Conservation (phyloP, 1,140 invertebrate genomes). For the Heliothis virescens region DNA sequence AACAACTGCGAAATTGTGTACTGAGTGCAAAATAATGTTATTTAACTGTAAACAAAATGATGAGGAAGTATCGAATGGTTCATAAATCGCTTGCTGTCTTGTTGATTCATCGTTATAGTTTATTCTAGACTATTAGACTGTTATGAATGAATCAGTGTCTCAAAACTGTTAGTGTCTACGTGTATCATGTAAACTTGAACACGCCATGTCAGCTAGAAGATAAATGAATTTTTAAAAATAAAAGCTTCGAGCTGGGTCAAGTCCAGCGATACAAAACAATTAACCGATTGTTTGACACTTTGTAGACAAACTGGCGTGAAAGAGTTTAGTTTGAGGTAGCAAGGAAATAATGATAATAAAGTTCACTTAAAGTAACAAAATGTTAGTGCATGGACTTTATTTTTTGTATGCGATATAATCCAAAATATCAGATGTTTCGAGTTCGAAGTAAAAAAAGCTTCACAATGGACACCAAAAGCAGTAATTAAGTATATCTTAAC, state of each 20-base stretch:
- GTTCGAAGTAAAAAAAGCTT: no score
- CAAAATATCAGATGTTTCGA: no score
- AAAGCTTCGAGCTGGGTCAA: slow-evolving; percentile 24
- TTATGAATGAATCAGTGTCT: slow-evolving; percentile 35
- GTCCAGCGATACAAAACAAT: slow-evolving; percentile 38
- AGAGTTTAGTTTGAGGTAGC: background rate
- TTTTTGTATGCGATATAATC: no score
- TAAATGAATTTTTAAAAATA: slow-evolving; percentile 38
- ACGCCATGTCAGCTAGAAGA: background rate
- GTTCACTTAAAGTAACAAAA: no score
- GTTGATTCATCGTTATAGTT: background rate
- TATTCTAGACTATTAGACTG: no score
- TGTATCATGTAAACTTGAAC: background rate
- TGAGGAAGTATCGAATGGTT: background rate
- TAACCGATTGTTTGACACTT: slow-evolving; percentile 7
- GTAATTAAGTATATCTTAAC: no score
- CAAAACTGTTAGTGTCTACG: slow-evolving; percentile 1
- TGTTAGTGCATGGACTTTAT: no score
- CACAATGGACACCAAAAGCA: no score
- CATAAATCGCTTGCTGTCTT: slow-evolving; percentile 10
- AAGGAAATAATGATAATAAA: no score
- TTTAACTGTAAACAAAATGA: no score
- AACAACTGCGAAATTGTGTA: no score
- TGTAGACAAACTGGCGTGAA: background rate
- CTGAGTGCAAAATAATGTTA: no score